A percentile compares a stretch with the other conserved stretches of the same genome.
phyloP scores from a whole-genome alignment of 2,797 vertebrate species.

The Channa striata region DNA sequence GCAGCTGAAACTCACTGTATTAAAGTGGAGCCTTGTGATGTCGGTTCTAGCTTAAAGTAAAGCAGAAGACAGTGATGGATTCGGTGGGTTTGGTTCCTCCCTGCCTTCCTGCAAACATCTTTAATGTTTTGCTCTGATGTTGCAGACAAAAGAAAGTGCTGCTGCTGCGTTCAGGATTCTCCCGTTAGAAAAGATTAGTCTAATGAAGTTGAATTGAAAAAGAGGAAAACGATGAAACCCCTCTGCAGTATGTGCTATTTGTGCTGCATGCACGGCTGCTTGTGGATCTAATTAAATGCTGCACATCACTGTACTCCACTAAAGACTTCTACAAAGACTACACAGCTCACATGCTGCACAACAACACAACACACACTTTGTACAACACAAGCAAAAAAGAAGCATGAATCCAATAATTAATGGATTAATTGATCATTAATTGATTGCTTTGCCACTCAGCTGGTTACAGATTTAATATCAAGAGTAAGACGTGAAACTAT shows the following conservation, averaged over 20 bases:
- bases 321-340: constrained; percentile 55
- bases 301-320: constrained; percentile 52
- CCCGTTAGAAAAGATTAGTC: constrained; percentile 21
- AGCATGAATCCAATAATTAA: constrained; percentile 28
- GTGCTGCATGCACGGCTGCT: constrained; percentile 53
- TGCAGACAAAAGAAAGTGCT: not conserved
- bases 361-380: constrained; percentile 30
- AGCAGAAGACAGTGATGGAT: not conserved
- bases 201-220: constrained; percentile 39
- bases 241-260: constrained; percentile 49
- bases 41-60: not conserved
- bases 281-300: constrained; percentile 64
- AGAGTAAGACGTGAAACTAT: not conserved
- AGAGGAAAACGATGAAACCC: constrained; percentile 19
- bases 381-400: not conserved
- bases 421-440: not conserved
- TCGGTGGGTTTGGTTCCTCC: not conserved
- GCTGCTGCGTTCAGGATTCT: constrained; percentile 5
- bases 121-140: constrained; percentile 7
- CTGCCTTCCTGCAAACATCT: not conserved
- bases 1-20: too few species aligned
- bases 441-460: not conserved
- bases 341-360: constrained; percentile 38
- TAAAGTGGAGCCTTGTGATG: not conserved
- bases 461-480: not conserved